Conservation (phyloP, 2,113 vertebrate species). For the Sterrhoptilus dennistouni region DNA sequence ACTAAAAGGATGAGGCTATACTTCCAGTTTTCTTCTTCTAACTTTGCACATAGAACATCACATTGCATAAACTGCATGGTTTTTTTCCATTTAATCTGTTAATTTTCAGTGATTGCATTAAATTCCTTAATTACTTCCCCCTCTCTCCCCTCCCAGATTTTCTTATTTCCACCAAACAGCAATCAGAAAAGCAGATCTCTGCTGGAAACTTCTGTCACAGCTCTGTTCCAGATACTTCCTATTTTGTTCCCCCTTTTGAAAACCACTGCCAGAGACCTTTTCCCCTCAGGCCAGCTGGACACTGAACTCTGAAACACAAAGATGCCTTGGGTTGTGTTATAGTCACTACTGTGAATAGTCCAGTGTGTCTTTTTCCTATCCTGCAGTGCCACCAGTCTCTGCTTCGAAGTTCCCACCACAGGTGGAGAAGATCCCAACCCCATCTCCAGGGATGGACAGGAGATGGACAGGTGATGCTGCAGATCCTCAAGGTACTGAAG, state of each 20-base stretch:
- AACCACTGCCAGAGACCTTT: background rate
- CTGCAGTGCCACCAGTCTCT: background rate
- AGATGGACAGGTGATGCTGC: background rate
- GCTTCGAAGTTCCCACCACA: background rate
- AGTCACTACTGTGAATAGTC: background rate
- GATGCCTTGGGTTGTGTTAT: background rate
- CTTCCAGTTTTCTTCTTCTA: background rate
- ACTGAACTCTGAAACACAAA: background rate
- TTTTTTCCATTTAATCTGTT: background rate
- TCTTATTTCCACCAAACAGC: background rate
- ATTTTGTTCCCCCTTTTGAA: background rate
- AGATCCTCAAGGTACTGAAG: background rate
- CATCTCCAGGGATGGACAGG: background rate
- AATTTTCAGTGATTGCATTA: background rate
- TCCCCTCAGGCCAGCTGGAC: background rate
- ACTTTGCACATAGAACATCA: background rate
- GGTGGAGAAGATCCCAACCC: fast-evolving
- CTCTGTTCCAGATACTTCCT: background rate
- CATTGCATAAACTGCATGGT: background rate
- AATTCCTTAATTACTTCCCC: too few species aligned
- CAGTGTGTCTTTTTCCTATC: background rate
- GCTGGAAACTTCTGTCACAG: background rate
- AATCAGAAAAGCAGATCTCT: background rate
- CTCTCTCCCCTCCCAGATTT: background rate
- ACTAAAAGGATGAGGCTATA: background rate